A percentile compares a stretch with the other conserved stretches of the same genome.
Evolutionary conservation across 23 tunicate genomes (phyloP).

Genomic region (Clavelina lepadiformis): DNA sequence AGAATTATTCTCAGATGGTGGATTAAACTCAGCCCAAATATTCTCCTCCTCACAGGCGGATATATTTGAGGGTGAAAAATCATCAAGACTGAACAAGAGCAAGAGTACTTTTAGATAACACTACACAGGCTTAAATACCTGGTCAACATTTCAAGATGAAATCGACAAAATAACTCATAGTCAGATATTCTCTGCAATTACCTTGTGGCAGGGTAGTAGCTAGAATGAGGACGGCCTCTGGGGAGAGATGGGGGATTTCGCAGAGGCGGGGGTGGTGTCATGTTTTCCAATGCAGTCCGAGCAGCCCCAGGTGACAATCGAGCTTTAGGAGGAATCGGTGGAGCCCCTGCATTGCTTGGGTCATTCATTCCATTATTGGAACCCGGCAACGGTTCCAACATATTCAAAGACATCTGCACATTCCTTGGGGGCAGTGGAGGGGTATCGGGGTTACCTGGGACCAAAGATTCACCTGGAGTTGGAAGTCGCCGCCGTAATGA

Average conservation of each 20-base stretch:
- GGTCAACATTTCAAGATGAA: neutral
- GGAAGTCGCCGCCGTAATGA: slow-evolving; percentile 32
- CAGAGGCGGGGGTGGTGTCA: neutral
- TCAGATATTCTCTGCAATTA: too few species aligned
- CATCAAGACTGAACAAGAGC: slow-evolving; percentile 2
- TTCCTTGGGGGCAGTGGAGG: slow-evolving; percentile 65
- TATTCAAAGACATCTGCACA: neutral
- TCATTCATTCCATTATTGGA: neutral
- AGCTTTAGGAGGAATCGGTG: slow-evolving; percentile 46
- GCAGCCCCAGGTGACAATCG: slow-evolving; percentile 12
- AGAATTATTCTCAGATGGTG: too few species aligned
- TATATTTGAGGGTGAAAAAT: slow-evolving; percentile 3
- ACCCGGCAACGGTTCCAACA: neutral
- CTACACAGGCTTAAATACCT: neutral
- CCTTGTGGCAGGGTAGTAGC: too few species aligned
- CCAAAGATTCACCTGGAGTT: slow-evolving; percentile 4
- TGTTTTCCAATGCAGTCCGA: slow-evolving; percentile 7
- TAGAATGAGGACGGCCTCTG: slow-evolving; percentile 2
- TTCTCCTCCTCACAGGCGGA: slow-evolving; percentile 22
- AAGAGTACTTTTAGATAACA: neutral
- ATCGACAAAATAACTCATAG: neutral
- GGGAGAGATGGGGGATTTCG: slow-evolving; percentile 12
- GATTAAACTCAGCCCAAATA: slow-evolving; percentile 35
- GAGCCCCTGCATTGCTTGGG: neutral
- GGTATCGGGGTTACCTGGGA: slow-evolving; percentile 1